A percentile compares a stretch with the other conserved stretches of the same genome.
These are phyloP conservation scores for Grammomys surdaster DNA, from an alignment of 2,113 vertebrate species.

Conservation along the genomic window DNA sequence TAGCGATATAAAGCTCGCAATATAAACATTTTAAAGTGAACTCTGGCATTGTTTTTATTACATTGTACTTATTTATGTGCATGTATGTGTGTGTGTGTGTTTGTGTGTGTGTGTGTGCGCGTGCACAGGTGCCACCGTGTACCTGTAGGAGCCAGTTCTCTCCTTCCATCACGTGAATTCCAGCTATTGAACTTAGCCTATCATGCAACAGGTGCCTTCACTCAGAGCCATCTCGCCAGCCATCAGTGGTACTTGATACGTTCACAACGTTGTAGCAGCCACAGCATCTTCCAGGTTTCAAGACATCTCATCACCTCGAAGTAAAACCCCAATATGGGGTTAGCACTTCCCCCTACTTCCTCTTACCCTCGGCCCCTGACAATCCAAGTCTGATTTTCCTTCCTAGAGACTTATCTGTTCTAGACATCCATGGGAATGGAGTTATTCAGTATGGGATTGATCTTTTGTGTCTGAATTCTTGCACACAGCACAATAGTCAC, in stretches of 20 bases:
- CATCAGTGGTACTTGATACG: too few relatives aligned
- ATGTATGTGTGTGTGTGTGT: not conserved
- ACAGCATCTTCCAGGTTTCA: not conserved
- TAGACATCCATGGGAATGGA: not conserved
- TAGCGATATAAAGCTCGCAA: not conserved
- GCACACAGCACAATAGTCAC: not conserved
- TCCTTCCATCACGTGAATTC: not conserved
- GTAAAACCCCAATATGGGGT: not conserved
- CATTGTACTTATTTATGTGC: not conserved
- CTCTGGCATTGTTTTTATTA: not conserved
- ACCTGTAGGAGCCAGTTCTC: too few relatives aligned
- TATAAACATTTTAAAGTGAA: slow-evolving; percentile 15
- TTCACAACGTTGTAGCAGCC: not conserved
- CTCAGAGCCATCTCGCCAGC: not conserved
- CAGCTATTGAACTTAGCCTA: not conserved
- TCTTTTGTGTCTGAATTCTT: slow-evolving; percentile 16
- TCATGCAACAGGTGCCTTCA: not conserved
- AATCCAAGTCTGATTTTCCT: not conserved
- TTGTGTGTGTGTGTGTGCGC: too few relatives aligned
- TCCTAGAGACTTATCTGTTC: not conserved
- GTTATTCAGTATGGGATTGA: not conserved
- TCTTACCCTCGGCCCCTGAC: not conserved
- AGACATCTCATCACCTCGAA: not conserved
- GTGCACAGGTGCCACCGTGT: fast-evolving
- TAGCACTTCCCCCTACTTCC: not conserved